Percentiles rank a stretch among this genome's conserved stretches.
These are phyloP conservation scores for Ceramica pisi DNA, from an alignment of 2,888 invertebrate genomes.

Conservation along the genomic window DNA sequence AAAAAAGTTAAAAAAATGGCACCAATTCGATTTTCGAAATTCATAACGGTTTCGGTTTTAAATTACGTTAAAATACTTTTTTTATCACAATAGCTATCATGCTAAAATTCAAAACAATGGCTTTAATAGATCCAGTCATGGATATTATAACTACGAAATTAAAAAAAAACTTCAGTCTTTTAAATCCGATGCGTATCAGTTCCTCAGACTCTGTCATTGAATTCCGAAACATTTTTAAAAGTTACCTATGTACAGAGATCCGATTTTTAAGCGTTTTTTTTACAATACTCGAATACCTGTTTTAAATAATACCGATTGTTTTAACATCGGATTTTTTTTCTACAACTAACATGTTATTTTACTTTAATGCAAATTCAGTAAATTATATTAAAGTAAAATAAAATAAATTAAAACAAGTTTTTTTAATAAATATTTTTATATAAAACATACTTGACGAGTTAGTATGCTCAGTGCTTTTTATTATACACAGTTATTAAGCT, in stretches of 20 bases:
- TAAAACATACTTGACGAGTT: slow-evolving; percentile 75
- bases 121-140: slow-evolving; percentile 81
- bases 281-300: slow-evolving; percentile 70
- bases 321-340: slow-evolving; percentile 79
- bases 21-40: slow-evolving; percentile 77
- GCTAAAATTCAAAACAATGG: slow-evolving; percentile 83
- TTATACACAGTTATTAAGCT: slow-evolving; percentile 75
- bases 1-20: slow-evolving; percentile 82
- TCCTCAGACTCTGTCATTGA: slow-evolving; percentile 69
- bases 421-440: slow-evolving; percentile 82
- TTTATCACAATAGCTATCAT: slow-evolving; percentile 86
- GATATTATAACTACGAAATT: slow-evolving; percentile 81
- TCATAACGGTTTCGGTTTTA: slow-evolving; percentile 73
- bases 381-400: slow-evolving; percentile 77
- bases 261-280: slow-evolving; percentile 63
- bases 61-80: slow-evolving; percentile 85
- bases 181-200: slow-evolving; percentile 82
- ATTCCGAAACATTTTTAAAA: slow-evolving; percentile 60
- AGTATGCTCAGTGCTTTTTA: slow-evolving; percentile 74
- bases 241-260: slow-evolving; percentile 66
- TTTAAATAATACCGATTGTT: slow-evolving; percentile 76
- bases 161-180: slow-evolving; percentile 87
- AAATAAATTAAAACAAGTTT: slow-evolving; percentile 78
- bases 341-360: slow-evolving; percentile 78
- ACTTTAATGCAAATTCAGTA: slow-evolving; percentile 71